A percentile compares a stretch with the other conserved stretches of the same genome.
phyloP scores from a whole-genome alignment of 2,797 vertebrate genomes.

The Cryptoprocta ferox region DNA sequence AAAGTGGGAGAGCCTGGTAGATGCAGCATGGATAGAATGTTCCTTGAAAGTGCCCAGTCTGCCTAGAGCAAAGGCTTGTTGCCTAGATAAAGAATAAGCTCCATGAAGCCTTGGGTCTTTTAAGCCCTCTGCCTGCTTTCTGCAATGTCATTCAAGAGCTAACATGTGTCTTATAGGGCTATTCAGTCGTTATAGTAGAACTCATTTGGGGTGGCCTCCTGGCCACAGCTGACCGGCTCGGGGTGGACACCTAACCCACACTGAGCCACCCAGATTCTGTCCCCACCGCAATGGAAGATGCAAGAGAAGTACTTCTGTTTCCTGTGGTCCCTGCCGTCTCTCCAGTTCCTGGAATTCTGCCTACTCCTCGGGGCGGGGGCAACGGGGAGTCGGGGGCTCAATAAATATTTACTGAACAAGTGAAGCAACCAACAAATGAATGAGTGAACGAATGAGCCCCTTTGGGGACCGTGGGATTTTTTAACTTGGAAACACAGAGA shows the following conservation, averaged over 20 bases:
- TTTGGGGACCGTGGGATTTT: neutral
- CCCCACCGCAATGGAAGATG: neutral
- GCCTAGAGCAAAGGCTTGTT: neutral
- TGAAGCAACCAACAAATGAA: neutral
- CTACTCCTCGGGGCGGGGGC: neutral
- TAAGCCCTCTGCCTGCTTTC: neutral
- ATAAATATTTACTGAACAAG: slow-evolving; percentile 4
- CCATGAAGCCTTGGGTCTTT: neutral
- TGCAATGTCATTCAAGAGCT: neutral
- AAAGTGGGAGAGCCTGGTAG: neutral
- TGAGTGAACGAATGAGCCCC: neutral
- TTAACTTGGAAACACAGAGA: slow-evolving; percentile 40
- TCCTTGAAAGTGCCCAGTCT: neutral
- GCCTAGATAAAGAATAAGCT: neutral
- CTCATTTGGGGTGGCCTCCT: neutral
- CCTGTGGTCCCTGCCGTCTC: neutral
- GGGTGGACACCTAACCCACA: neutral
- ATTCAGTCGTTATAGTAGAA: neutral
- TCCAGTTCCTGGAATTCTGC: neutral
- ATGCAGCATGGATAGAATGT: rapidly evolving
- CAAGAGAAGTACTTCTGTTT: neutral
- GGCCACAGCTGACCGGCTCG: neutral
- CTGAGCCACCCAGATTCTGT: neutral
- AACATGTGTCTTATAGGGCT: neutral
- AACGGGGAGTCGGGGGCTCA: neutral